Evolutionary conservation across 1,140 invertebrate species (phyloP), one percentile per base, ranked within the genome.

Genomic region (Brachionus asplanchnoidis): DNA sequence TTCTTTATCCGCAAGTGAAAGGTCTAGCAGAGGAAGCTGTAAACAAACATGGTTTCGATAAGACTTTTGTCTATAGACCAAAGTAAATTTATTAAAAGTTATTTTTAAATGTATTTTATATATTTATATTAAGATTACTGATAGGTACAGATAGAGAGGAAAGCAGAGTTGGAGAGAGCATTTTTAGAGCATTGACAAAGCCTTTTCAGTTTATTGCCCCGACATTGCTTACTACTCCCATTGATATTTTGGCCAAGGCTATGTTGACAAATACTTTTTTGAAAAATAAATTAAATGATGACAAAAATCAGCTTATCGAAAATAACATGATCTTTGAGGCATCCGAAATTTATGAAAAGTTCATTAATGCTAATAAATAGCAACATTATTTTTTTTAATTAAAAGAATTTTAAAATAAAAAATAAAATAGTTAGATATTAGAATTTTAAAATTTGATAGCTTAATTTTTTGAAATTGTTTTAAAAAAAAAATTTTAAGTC

Each of bases 1-100:
- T 90, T 23, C 85, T 90, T 0, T 91, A 91, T 85, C 85, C 87
- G 0, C 87, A 87, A 85, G 88, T 87, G 9, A 91, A 86, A 83
- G 85, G 85, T 12, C 26, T 75, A 56, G 44, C 53, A n/a, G 85
- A 86, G 77, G 84, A 70, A 50, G 77, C 77, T 23, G 53, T 86
- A 1, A 56, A 9, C n/a, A 44, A 73, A n/a, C 12, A 85, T n/a
- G 12, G n/a, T 12, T 86, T 86, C 70, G 77, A 86, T 26, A 65
- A 75, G n/a, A n/a, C 66, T 23, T 53, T 50, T 12, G 84, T 86
- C 0, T 86, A 86, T 42, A 46, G 84, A 73, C 85, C 85, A 14
- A 82, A 82, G 79, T 82, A 82, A 7, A 36, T 6, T 56, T 6
- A n/a, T 50, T 50, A 46, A 26, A 77, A 12, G 28, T 26, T 28